Evolutionary conservation across 2,113 vertebrate genomes (phyloP), one percentile per base, ranked within the genome.

Genomic region (Oryzias curvinotus): DNA sequence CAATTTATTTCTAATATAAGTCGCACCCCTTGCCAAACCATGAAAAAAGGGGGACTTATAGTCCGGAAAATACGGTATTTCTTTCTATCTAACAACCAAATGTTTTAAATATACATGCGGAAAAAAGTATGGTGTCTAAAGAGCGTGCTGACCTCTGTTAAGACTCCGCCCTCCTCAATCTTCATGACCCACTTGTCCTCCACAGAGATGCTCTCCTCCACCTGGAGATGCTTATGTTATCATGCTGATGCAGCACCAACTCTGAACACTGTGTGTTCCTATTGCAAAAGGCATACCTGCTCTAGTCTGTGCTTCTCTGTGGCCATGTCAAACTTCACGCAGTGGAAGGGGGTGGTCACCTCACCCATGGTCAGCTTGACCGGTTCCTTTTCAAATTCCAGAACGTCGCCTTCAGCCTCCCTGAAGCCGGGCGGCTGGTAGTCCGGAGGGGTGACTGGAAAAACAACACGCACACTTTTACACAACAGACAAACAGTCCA

Each of bases 401-500:
- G 78, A 46, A 78, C 87, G 62, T 87, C 84, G 0, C 85, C 87
- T 4, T 89, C 87, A 0, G 93, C 92, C 63, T 96, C 95, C 82
- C 89, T 96, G 78, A 99, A 99, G 16, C 96, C 96, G 0, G 95
- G 95, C 1, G 97, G 97, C n/a, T 99, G 96, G 87, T 99, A 99
- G 78, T 94, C 83, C 53, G 84, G 78, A 63, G 92, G 92, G 47
- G 92, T 93, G 49, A 91, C 92, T 92, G 64, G 19, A n/a, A 57
- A 36, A 52, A 49, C 23, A 55, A 48, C 43, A 62, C 5, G 28
- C 25, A 26, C 21, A 52, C 25, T 14, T 19, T 14, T 41, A 28
- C 2, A 6, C 25, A 30, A n/a, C 62, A 1, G 43, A 26, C 41
- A 18, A 58, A 46, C 21, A 41, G 51, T 10, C 42, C 14, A 25